These are phyloP conservation scores for Lacerta agilis DNA, from an alignment of 2,797 vertebrate species.

Conservation along the genomic window DNA sequence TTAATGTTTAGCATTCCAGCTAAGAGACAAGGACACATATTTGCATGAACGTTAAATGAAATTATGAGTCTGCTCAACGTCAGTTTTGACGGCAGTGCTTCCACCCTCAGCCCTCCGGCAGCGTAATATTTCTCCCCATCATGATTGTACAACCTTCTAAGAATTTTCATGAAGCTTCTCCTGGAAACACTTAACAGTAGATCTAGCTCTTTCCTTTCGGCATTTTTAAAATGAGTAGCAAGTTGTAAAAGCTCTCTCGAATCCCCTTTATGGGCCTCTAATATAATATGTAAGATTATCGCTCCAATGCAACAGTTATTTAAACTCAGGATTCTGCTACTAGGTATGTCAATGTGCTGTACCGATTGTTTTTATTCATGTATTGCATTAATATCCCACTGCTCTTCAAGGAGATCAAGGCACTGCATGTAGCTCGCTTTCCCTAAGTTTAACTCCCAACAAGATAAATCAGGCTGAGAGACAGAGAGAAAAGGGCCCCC, in stretches of 20 bases:
- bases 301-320: not conserved
- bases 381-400: not conserved
- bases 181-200: constrained; percentile 17
- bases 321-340: not conserved
- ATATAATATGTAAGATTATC: not conserved
- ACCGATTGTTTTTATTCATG: not conserved
- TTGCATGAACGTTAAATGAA: constrained; percentile 51
- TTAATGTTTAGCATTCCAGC: constrained; percentile 38
- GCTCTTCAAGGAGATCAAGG: not conserved
- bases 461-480: not conserved
- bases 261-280: constrained; percentile 31
- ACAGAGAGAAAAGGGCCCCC: not conserved
- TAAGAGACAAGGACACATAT: constrained; percentile 28
- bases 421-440: not conserved
- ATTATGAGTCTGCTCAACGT: not conserved
- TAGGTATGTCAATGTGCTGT: not conserved
- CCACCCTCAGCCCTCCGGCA: not conserved
- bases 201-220: not conserved
- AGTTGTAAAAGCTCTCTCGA: constrained; percentile 31
- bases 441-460: not conserved
- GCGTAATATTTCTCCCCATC: not conserved
- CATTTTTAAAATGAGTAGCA: constrained; percentile 34
- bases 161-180: constrained; percentile 35
- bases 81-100: not conserved
- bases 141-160: not conserved